Conservation (phyloP, 2,888 invertebrate species). For the Synergus laeviventris region DNA sequence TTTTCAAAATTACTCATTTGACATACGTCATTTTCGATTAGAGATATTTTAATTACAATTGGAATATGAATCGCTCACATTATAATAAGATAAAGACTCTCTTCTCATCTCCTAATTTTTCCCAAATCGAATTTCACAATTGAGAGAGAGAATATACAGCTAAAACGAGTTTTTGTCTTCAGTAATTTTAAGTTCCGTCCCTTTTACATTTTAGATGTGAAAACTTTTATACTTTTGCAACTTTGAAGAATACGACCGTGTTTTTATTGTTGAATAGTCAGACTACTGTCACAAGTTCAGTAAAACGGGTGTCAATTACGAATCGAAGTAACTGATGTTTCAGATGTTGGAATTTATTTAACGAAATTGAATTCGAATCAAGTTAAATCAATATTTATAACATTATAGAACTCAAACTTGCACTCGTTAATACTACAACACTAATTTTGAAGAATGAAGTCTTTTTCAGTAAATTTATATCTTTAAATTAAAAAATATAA, state of each 20-base stretch:
- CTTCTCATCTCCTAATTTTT: background rate
- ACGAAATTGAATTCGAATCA: background rate
- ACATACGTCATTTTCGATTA: no score
- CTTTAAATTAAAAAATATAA: background rate
- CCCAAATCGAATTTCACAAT: no score
- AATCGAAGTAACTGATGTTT: background rate
- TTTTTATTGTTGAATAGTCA: constrained; percentile 1
- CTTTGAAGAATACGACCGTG: background rate
- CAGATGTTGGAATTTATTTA: constrained; percentile 5
- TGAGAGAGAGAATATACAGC: background rate
- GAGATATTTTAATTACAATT: no score
- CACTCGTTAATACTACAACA: background rate
- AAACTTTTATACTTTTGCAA: background rate
- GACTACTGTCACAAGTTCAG: constrained; percentile 20
- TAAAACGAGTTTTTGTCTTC: background rate
- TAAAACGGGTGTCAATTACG: constrained; percentile 26
- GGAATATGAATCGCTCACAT: no score
- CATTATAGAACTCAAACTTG: background rate
- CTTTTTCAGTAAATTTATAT: background rate
- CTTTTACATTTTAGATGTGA: background rate
- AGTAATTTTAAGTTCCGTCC: background rate
- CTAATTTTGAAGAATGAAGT: background rate
- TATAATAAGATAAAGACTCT: no score
- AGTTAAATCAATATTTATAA: background rate
- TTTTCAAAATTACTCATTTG: no score